These are phyloP conservation scores for Emmelina monodactyla DNA, from an alignment of 2,888 invertebrate genomes.

Conservation along the genomic window DNA sequence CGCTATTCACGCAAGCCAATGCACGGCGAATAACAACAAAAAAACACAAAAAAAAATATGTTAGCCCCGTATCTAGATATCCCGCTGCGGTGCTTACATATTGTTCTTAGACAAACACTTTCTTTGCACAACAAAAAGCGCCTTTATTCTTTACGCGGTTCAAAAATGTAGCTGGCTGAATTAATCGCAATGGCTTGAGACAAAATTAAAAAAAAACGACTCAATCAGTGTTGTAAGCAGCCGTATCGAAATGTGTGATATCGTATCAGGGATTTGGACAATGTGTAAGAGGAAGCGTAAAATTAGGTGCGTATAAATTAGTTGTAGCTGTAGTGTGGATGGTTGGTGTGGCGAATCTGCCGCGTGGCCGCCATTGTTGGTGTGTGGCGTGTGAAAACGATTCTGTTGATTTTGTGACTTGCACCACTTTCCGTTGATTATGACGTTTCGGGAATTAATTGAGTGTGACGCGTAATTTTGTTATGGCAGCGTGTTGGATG, in stretches of 20 bases:
- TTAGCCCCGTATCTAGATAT: conserved; percentile 50
- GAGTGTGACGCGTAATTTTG: conserved; percentile 32
- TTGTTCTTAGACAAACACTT: conserved; percentile 66
- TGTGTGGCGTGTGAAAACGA: conserved; percentile 38
- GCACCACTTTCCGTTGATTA: conserved; percentile 28
- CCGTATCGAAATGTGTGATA: conserved; percentile 52
- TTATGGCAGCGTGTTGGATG: too few relatives aligned
- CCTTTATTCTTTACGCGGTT: conserved; percentile 41
- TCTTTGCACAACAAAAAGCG: conserved; percentile 40
- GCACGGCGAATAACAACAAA: conserved; percentile 47
- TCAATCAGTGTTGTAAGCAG: conserved; percentile 46
- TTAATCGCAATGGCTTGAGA: conserved; percentile 22
- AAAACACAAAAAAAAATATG: conserved; percentile 38
- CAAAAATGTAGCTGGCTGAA: conserved; percentile 46
- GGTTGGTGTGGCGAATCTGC: conserved; percentile 38
- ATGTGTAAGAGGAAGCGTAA: conserved; percentile 55
- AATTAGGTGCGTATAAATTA: conserved; percentile 54
- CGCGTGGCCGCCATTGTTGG: conserved; percentile 50
- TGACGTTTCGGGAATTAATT: conserved; percentile 35
- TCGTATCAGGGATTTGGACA: conserved; percentile 50
- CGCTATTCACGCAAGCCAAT: conserved; percentile 44
- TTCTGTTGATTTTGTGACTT: conserved; percentile 53
- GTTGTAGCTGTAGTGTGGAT: conserved; percentile 40
- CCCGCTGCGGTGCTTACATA: conserved; percentile 56
- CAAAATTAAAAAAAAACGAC: conserved; percentile 16